Evolutionary conservation across 2,113 vertebrate species (phyloP).

Genomic region (Mobula hypostoma): DNA sequence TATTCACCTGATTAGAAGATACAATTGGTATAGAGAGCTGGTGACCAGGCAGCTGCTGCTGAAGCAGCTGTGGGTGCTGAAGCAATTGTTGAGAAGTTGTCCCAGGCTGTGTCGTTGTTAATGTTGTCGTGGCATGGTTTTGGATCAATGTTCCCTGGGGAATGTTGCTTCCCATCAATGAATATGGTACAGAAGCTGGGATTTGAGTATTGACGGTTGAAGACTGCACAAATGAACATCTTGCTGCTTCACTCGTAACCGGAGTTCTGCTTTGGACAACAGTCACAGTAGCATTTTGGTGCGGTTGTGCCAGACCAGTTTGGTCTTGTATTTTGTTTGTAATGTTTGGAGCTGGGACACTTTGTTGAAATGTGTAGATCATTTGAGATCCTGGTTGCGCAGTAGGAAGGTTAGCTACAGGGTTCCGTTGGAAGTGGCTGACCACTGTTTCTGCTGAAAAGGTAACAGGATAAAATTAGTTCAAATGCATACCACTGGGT

Average conservation of each 20-base stretch:
- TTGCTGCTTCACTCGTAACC: slow-evolving; percentile 69
- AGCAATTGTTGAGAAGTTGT: slow-evolving; percentile 69
- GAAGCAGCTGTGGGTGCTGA: slow-evolving; percentile 74
- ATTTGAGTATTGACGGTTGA: slow-evolving; percentile 67
- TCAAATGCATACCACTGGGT: not conserved
- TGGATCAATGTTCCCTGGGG: slow-evolving; percentile 58
- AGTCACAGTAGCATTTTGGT: slow-evolving; percentile 67
- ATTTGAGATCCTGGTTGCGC: slow-evolving; percentile 69
- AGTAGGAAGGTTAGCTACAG: slow-evolving; percentile 63
- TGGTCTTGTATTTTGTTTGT: slow-evolving; percentile 63
- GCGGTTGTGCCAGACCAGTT: slow-evolving; percentile 63
- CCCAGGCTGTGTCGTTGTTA: slow-evolving; percentile 51
- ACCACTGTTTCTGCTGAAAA: slow-evolving; percentile 55
- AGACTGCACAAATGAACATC: slow-evolving; percentile 72
- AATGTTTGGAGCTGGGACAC: slow-evolving; percentile 68
- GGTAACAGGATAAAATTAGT: not conserved
- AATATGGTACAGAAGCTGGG: slow-evolving; percentile 60
- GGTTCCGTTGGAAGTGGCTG: slow-evolving; percentile 72
- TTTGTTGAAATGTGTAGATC: slow-evolving; percentile 72
- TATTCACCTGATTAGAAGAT: slow-evolving; percentile 64
- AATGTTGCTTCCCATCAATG: slow-evolving; percentile 57
- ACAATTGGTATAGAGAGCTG: slow-evolving; percentile 62
- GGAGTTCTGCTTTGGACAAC: slow-evolving; percentile 71
- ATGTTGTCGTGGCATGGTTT: slow-evolving; percentile 66
- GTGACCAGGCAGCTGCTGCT: slow-evolving; percentile 49